Evolutionary conservation across 2,888 invertebrate genomes (phyloP).

Genomic region (Phalera bucephala): DNA sequence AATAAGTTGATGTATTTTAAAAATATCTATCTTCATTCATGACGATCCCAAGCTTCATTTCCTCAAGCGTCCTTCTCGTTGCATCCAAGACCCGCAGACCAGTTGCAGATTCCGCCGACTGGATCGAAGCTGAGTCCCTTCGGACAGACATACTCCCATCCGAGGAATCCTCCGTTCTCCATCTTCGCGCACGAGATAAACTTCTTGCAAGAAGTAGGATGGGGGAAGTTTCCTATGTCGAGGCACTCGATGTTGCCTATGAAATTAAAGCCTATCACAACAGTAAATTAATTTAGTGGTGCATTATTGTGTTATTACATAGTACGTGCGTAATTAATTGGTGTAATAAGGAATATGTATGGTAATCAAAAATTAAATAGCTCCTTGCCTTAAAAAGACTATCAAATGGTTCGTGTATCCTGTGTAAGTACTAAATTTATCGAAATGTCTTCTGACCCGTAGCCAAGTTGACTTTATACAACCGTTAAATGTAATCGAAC

Average conservation of each 20-base stretch:
- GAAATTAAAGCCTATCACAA: constrained; percentile 2
- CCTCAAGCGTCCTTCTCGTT: constrained; percentile 76
- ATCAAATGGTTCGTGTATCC: too few species aligned
- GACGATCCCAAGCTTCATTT: neutral
- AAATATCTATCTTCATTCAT: too few species aligned
- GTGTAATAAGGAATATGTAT: neutral
- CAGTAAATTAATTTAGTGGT: constrained; percentile 1
- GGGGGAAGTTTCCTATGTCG: constrained; percentile 95
- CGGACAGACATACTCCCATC: constrained; percentile 95
- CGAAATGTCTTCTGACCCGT: too few species aligned
- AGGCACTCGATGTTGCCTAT: constrained; percentile 90
- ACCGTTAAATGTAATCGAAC: too few species aligned
- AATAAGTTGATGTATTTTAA: too few species aligned
- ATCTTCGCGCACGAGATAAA: constrained; percentile 94
- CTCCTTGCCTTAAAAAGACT: too few species aligned
- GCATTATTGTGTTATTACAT: constrained; percentile 1
- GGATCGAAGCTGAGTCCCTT: constrained; percentile 94
- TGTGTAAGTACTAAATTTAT: too few species aligned
- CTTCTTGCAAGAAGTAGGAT: constrained; percentile 94
- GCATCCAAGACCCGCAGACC: constrained; percentile 92
- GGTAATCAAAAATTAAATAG: too few species aligned
- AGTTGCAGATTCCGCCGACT: constrained; percentile 95
- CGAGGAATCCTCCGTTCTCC: constrained; percentile 89
- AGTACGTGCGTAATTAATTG: neutral
- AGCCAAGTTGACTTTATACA: too few species aligned